These are phyloP conservation scores for Bryconaethiops microstoma DNA, from an alignment of 2,797 vertebrate genomes.

Conservation along the genomic window DNA sequence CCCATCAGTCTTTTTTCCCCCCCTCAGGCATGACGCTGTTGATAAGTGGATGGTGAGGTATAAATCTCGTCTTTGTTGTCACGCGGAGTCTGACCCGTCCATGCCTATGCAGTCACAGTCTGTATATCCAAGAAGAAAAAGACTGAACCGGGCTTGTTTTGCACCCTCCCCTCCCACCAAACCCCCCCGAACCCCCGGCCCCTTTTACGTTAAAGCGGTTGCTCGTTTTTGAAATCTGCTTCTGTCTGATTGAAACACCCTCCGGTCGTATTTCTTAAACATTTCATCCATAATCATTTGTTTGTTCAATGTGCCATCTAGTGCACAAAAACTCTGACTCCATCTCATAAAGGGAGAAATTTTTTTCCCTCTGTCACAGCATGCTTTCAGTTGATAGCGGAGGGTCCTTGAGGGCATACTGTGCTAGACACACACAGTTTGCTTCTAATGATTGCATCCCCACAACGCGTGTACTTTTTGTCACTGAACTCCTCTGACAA, in stretches of 20 bases:
- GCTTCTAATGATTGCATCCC: constrained; percentile 11
- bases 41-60: constrained; percentile 50
- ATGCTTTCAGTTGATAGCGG: constrained; percentile 8
- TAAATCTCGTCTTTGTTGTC: constrained; percentile 65
- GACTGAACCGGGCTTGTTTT: constrained; percentile 39
- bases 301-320: constrained; percentile 56
- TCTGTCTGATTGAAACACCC: constrained; percentile 31
- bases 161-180: too few species aligned
- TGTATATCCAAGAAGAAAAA: constrained; percentile 25
- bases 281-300: constrained; percentile 49
- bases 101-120: constrained; percentile 36
- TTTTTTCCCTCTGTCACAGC: constrained; percentile 20
- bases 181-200: too few species aligned
- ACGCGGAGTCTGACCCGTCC: constrained; percentile 59
- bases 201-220: neutral
- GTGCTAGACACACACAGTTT: constrained; percentile 20
- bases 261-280: constrained; percentile 8
- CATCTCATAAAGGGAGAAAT: constrained; percentile 32
- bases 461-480: constrained; percentile 22
- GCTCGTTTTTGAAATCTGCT: constrained; percentile 24
- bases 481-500: constrained; percentile 20
- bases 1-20: constrained; percentile 65
- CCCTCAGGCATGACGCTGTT: constrained; percentile 41
- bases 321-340: constrained; percentile 50
- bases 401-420: constrained; percentile 46